These are phyloP conservation scores for Fulmarus glacialis DNA, from an alignment of 2,113 vertebrate genomes.

Conservation along the genomic window DNA sequence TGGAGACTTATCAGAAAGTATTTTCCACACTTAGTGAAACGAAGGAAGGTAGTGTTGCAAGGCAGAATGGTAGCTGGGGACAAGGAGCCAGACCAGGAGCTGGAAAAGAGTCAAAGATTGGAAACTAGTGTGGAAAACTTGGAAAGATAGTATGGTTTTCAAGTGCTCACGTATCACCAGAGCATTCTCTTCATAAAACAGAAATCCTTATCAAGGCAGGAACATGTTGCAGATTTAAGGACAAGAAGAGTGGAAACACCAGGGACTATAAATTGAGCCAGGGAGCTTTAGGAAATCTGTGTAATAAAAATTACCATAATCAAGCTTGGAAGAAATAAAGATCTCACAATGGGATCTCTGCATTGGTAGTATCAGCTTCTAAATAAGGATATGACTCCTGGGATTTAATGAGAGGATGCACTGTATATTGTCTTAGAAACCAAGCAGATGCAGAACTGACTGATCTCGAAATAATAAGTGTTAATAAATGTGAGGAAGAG, in stretches of 20 bases:
- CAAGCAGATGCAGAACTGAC: not conserved
- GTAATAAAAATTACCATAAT: conserved; percentile 16
- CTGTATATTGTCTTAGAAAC: conserved; percentile 26
- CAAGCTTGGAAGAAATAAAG: conserved; percentile 15
- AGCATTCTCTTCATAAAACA: not conserved
- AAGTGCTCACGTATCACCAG: not conserved
- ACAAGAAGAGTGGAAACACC: not conserved
- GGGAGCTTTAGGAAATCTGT: not conserved
- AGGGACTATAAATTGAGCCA: not conserved
- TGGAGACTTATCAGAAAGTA: not conserved
- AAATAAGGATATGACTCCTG: not conserved
- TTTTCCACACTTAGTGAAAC: not conserved
- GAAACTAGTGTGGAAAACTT: not conserved
- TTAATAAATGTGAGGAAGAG: conserved; percentile 10
- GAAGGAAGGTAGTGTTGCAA: not conserved
- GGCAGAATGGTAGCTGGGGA: not conserved
- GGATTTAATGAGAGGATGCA: not conserved
- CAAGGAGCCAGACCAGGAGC: not conserved
- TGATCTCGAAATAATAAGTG: not conserved
- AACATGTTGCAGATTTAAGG: not conserved
- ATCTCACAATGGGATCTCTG: not conserved
- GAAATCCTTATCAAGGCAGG: not conserved
- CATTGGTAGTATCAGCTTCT: not conserved
- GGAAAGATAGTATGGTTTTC: not conserved
- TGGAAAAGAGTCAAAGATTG: not conserved